These are phyloP conservation scores for Pseudocheirus occidentalis DNA, from an alignment of 2,797 vertebrate species.

Conservation along the genomic window DNA sequence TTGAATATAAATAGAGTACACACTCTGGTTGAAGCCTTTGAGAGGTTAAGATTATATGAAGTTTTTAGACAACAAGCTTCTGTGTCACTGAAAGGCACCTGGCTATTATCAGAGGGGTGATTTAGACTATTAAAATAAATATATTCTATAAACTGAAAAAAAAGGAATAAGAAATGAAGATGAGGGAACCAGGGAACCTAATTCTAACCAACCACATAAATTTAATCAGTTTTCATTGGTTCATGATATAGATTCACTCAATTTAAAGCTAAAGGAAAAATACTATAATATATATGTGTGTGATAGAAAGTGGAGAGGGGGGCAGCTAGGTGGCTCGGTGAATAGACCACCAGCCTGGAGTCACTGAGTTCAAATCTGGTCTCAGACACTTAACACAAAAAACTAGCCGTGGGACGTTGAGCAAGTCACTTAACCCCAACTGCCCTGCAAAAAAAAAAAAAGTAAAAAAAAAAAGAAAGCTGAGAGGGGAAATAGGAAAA, in stretches of 20 bases:
- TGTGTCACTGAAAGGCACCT: not conserved
- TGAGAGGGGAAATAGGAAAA: not conserved
- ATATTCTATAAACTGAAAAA: not conserved
- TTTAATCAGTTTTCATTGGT: not conserved
- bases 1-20: not conserved
- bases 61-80: not conserved
- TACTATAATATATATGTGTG: not conserved
- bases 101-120: no score
- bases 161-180: not conserved
- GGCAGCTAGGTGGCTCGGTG: no score
- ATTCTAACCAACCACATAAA: not conserved
- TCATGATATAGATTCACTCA: not conserved
- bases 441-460: no score
- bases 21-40: not conserved
- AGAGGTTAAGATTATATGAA: not conserved
- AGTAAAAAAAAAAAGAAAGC: no score
- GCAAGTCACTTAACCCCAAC: no score
- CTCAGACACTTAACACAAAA: no score
- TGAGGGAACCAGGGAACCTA: not conserved
- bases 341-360: no score
- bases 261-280: not conserved
- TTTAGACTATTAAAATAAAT: not conserved
- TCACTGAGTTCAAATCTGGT: no score
- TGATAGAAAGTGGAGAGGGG: no score
- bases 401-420: no score